Evolutionary conservation across 1,140 invertebrate genomes (phyloP).

Genomic region (Cotesia chilonis): DNA sequence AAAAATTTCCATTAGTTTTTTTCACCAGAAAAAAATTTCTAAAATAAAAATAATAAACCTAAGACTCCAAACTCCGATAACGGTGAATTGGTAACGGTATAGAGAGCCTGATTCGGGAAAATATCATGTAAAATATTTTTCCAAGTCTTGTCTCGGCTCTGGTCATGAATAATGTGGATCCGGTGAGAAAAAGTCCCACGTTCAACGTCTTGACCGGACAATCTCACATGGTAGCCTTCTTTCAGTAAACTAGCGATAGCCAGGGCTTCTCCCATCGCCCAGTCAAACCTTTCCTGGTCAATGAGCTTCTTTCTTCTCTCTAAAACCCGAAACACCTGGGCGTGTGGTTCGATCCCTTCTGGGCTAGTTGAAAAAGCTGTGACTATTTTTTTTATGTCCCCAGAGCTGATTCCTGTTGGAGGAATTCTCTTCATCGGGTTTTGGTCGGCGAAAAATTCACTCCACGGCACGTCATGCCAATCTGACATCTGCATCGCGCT

Average conservation of each 20-base stretch:
- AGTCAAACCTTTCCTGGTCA: slow-evolving; percentile 75
- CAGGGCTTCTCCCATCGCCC: slow-evolving; percentile 85
- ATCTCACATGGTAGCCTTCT: slow-evolving; percentile 69
- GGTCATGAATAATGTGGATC: slow-evolving; percentile 88
- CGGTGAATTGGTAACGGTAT: slow-evolving; percentile 83
- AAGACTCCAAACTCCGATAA: slow-evolving; percentile 82
- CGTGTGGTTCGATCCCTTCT: slow-evolving; percentile 67
- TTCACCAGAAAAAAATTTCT: neutral
- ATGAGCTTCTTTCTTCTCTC: slow-evolving; percentile 75
- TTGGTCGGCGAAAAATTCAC: slow-evolving; percentile 69
- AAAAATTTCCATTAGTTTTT: neutral
- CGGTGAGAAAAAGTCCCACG: slow-evolving; percentile 83
- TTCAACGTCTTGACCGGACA: slow-evolving; percentile 89
- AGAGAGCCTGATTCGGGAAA: slow-evolving; percentile 78
- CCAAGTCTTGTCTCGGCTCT: slow-evolving; percentile 76
- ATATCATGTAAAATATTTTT: slow-evolving; percentile 72
- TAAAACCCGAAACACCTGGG: slow-evolving; percentile 67
- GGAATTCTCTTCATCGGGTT: slow-evolving; percentile 68
- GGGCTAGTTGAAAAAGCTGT: slow-evolving; percentile 74
- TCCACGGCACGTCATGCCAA: slow-evolving; percentile 91
- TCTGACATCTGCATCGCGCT: slow-evolving; percentile 75
- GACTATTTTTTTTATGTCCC: slow-evolving; percentile 57
- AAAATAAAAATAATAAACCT: slow-evolving; percentile 52
- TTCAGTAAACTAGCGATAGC: slow-evolving; percentile 82
- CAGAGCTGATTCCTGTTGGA: slow-evolving; percentile 43